Percentiles rank a stretch among this genome's conserved stretches.
Conservation (phyloP, 1,140 invertebrate genomes). For the Cydia strobilella region DNA sequence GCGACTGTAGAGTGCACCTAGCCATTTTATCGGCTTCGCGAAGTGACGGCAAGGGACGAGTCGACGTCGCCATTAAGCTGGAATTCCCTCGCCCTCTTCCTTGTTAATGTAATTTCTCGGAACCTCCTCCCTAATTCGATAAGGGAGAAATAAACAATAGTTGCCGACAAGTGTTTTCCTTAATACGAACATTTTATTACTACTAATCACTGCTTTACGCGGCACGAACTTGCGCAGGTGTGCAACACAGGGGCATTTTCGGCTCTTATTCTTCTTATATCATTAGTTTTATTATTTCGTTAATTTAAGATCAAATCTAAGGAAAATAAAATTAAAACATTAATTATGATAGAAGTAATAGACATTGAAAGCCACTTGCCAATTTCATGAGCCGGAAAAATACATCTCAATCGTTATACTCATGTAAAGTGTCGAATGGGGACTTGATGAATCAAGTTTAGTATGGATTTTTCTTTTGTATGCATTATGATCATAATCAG, state of each 20-base stretch:
- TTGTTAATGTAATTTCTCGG: constrained; percentile 56
- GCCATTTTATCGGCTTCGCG: constrained; percentile 40
- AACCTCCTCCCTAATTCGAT: constrained; percentile 54
- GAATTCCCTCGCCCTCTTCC: constrained; percentile 47
- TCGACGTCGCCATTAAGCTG: constrained; percentile 49
- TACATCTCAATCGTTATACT: too few species aligned
- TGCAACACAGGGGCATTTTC: not conserved
- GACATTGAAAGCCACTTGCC: too few species aligned
- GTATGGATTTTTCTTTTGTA: too few species aligned
- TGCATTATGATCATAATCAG: too few species aligned
- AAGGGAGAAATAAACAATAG: constrained; percentile 51
- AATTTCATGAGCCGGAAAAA: too few species aligned
- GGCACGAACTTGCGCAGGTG: not conserved
- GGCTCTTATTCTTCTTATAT: too few species aligned
- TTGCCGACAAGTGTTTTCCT: constrained; percentile 34
- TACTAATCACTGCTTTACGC: constrained; percentile 17
- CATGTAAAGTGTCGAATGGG: too few species aligned
- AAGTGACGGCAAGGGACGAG: constrained; percentile 44
- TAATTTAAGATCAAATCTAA: too few species aligned
- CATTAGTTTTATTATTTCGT: too few species aligned
- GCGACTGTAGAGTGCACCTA: constrained; percentile 31
- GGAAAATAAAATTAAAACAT: too few species aligned
- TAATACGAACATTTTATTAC: constrained; percentile 23
- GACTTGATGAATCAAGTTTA: too few species aligned
- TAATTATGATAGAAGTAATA: too few species aligned